A percentile compares a stretch with the other conserved stretches of the same genome.
Evolutionary conservation across 2,113 vertebrate species (phyloP).

Genomic region (Sigmodon hispidus): DNA sequence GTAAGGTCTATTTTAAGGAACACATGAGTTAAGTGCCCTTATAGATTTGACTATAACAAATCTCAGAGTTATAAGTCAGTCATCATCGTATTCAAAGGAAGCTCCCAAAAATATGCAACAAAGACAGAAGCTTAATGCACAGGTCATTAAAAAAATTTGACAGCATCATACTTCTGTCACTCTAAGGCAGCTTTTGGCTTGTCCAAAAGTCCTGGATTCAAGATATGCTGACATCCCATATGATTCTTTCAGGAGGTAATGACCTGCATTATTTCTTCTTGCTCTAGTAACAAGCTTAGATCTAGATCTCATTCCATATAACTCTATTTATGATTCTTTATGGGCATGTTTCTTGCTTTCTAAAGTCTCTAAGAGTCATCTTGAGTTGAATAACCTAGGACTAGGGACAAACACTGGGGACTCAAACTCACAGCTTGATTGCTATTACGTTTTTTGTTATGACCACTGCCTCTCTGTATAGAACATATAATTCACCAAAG

Average conservation of each 20-base stretch:
- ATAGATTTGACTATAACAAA: too few species aligned
- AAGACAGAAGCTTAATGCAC: not conserved
- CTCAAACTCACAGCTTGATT: not conserved
- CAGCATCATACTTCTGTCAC: not conserved
- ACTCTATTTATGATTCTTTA: not conserved
- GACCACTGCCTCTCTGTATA: not conserved
- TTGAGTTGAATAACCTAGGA: not conserved
- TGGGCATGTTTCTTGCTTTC: not conserved
- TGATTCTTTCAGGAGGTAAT: not conserved
- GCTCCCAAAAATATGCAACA: not conserved
- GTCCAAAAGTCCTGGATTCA: not conserved
- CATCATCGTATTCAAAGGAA: not conserved
- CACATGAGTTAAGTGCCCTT: not conserved
- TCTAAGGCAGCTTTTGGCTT: not conserved
- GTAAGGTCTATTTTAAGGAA: not conserved
- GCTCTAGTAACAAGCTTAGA: not conserved
- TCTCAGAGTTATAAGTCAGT: not conserved
- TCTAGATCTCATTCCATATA: not conserved
- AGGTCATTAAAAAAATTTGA: not conserved
- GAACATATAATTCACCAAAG: not conserved
- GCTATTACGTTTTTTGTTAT: not conserved
- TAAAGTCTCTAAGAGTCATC: not conserved
- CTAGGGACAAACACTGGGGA: not conserved
- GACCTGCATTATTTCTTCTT: not conserved
- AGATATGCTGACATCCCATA: not conserved